Conservation (phyloP, 2,113 vertebrate genomes). For the Lampris incognitus region DNA sequence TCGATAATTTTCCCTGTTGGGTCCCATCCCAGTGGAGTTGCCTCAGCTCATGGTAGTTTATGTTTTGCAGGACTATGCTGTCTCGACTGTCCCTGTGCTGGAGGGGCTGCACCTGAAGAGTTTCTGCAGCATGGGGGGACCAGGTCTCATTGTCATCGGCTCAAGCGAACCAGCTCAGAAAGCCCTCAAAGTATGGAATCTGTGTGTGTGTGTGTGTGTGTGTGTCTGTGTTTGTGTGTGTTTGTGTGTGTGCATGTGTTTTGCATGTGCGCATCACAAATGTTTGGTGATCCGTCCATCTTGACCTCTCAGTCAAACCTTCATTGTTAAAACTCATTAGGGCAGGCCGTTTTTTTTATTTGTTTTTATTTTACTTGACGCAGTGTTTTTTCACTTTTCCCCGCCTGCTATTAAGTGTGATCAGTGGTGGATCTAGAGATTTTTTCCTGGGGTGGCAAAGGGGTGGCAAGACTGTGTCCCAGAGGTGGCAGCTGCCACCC, state of each 20-base stretch:
- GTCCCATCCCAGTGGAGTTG: background rate
- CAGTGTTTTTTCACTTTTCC: constrained; percentile 9
- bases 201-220: constrained; percentile 4
- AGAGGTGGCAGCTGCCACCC: too few species aligned
- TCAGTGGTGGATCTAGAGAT: too few species aligned
- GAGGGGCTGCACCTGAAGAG: constrained; percentile 93
- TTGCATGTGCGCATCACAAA: background rate
- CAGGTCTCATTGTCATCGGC: constrained; percentile 93
- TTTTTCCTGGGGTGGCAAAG: too few species aligned
- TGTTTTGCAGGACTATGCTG: constrained; percentile 87
- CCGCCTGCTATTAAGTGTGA: too few species aligned
- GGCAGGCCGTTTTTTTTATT: background rate
- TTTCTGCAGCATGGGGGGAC: constrained; percentile 98
- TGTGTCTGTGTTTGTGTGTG: constrained; percentile 12
- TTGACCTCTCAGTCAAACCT: constrained; percentile 34
- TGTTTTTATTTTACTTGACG: constrained; percentile 8
- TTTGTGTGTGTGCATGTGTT: constrained; percentile 19
- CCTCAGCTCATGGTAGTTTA: constrained; percentile 9
- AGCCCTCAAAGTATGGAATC: constrained; percentile 89
- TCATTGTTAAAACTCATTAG: too few species aligned
- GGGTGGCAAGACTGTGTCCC: too few species aligned
- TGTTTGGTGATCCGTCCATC: background rate
- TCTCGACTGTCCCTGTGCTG: constrained; percentile 92
- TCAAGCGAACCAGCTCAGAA: constrained; percentile 95
- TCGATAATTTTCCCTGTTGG: background rate